phyloP scores from a whole-genome alignment of 2,888 invertebrate genomes.

The Euzophera pinguis region DNA sequence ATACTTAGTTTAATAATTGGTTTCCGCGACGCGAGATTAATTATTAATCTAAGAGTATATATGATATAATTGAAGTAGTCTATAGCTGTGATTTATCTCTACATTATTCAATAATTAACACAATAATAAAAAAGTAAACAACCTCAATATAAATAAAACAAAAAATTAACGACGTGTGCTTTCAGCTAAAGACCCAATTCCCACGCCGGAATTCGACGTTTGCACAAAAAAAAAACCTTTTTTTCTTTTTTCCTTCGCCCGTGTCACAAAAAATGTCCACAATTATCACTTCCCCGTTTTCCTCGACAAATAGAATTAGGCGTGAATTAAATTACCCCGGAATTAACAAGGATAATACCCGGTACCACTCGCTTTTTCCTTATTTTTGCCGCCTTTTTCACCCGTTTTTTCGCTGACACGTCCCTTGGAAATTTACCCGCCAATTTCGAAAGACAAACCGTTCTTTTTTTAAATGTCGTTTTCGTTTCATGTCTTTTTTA shows the following conservation, averaged over 20 bases:
- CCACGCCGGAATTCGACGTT: constrained; percentile 34
- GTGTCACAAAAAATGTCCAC: constrained; percentile 62
- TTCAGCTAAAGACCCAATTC: constrained; percentile 29
- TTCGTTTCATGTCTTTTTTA: constrained; percentile 16
- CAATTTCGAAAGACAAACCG: constrained; percentile 51
- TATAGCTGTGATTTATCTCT: no score
- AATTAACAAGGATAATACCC: constrained; percentile 78
- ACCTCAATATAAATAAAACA: background rate
- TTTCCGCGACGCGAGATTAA: no score
- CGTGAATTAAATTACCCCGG: constrained; percentile 76
- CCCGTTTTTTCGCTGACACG: constrained; percentile 48
- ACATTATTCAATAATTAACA: no score
- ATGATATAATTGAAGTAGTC: no score
- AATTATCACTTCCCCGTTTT: constrained; percentile 77
- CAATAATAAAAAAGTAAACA: background rate
- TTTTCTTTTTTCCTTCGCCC: constrained; percentile 41
- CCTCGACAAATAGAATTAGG: constrained; percentile 77
- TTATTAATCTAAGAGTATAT: no score
- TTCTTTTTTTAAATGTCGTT: constrained; percentile 24
- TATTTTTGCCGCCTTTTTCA: constrained; percentile 57
- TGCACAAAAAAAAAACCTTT: constrained; percentile 44
- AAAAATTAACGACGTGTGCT: background rate
- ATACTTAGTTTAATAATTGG: no score
- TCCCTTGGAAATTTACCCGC: constrained; percentile 48
- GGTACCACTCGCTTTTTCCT: constrained; percentile 60